Evolutionary conservation across 1,140 invertebrate genomes (phyloP), one percentile per base, ranked within the genome.

Genomic region (Camponotus vicinus): DNA sequence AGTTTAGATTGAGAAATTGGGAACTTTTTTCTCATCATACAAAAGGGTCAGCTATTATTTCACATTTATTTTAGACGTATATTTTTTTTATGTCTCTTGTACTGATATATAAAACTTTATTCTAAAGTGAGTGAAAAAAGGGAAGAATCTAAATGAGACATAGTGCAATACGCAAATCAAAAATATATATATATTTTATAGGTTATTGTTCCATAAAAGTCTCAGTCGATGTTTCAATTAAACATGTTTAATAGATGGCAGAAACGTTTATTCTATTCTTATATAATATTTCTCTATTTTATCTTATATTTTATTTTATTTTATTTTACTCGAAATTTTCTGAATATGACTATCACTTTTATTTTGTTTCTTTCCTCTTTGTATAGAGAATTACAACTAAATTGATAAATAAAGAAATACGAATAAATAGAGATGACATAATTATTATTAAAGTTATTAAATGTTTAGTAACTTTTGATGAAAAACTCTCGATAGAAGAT

Each of bases 1-100:
- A 87, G 55, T 84, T 49, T 42, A 63, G 37, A 55, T 83, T 27
- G 40, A 40, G 52, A 75, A 77, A 79, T 75, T 57, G 69, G 11
- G 3, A 37, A 55, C 61, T 57, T 75, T 80, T 79, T 61, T 83
- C 63, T 85, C 78, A 89, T 87, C 73, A 59, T 49, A 45, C 59
- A n/a, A 34, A 69, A 63, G 42, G 11, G 75, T 85, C 86, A 85
- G 42, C 45, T 73, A 49, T 73, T 70, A 34, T 49, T 27, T 27
- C 27, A 27, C 27, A 27, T 27, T 49, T 71, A 67, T 40, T 67
- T 67, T 42, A 42, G 7, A 40, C 9, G 11, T 3, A 66, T 9
- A 18, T 49, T 32, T 18, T 49, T 34, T 63, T 4, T 27, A 27
- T 27, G 27, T 27, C 27, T 27, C 27, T 27, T 13, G 9, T 18